Evolutionary conservation across 1,140 invertebrate genomes (phyloP), one percentile per base, ranked within the genome.

Genomic region (Cyrtorhinus lividipennis): DNA sequence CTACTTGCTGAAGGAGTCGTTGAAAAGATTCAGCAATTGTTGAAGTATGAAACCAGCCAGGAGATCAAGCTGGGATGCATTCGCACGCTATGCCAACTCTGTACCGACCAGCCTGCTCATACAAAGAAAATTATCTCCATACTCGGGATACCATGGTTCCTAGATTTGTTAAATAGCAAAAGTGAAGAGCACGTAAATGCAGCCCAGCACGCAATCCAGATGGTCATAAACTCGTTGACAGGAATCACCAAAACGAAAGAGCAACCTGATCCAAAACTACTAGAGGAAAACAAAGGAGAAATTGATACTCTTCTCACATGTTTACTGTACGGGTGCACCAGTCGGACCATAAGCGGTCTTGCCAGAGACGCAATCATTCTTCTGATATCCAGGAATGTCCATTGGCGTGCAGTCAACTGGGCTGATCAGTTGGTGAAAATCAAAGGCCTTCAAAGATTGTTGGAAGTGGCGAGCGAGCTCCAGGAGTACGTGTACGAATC

Each of bases 291-390:
- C 72, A 85, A 85, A 67, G 81, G 80, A 25, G 83, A 90, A 72
- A 90, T 96, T 66, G 88, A 94, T 70, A 85, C 84, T 0, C 72
- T 93, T 12, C 76, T 96, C 1, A 83, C 84, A 0, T 89, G 85
- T 66, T 71, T 95, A 27, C 80, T 88, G 0, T 88, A 85, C 67
- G 83, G 83, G 48, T 81, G 85, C 59, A 92, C 87, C 10, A 90
- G 86, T 73, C 80, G 85, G 59, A 85, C 85, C 0, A 88, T 97
- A 61, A 82, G 83, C 25, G 91, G 88, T 0, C 65, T 81, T 26
- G 89, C 88, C 18, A 79, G 95, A 70, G 93, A 98, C 78, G 85
- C 88, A 26, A 82, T 95, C 27, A 85, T 98, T 64, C 92, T 97
- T 73, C 70, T 98, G 8, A 76, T 98, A n/a, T 92, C 92, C 71